Conservation (phyloP, 2,797 vertebrate genomes). For the Taeniopygia guttata region DNA sequence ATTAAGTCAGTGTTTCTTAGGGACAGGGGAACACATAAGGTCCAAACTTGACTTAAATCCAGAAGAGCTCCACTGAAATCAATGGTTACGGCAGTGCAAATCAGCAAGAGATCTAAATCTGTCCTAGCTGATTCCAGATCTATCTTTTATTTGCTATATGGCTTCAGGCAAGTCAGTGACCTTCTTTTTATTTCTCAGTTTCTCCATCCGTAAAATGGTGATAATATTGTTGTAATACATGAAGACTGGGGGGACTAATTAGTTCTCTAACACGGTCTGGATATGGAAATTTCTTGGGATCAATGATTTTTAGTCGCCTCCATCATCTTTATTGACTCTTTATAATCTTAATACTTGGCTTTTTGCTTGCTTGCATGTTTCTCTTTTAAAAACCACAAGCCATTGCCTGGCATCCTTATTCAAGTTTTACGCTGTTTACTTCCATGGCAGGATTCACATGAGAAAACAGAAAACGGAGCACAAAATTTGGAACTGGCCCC, state of each 20-base stretch:
- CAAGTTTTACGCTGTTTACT: not conserved
- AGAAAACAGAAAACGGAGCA: not conserved
- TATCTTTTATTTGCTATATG: constrained; percentile 66
- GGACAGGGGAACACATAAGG: not conserved
- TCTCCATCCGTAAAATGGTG: constrained; percentile 60
- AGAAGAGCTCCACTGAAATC: constrained; percentile 36
- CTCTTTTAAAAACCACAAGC: not conserved
- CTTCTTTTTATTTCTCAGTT: constrained; percentile 68
- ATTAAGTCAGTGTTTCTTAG: not conserved
- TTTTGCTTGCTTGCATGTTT: not conserved
- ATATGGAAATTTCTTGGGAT: not conserved
- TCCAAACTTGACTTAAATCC: not conserved
- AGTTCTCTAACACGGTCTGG: not conserved
- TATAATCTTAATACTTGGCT: not conserved
- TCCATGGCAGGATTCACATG: not conserved
- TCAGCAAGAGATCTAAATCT: constrained; percentile 62
- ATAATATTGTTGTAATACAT: constrained; percentile 35
- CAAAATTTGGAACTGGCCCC: not conserved
- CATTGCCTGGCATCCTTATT: not conserved
- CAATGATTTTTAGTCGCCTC: not conserved
- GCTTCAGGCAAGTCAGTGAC: constrained; percentile 67
- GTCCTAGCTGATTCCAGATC: constrained; percentile 68
- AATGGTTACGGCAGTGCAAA: constrained; percentile 17
- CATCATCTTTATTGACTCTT: not conserved
- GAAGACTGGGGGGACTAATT: not conserved